A percentile compares a stretch with the other conserved stretches of the same genome.
These are phyloP conservation scores for Pachymerium ferrugineum DNA, from an alignment of 2,888 invertebrate genomes.

Conservation along the genomic window DNA sequence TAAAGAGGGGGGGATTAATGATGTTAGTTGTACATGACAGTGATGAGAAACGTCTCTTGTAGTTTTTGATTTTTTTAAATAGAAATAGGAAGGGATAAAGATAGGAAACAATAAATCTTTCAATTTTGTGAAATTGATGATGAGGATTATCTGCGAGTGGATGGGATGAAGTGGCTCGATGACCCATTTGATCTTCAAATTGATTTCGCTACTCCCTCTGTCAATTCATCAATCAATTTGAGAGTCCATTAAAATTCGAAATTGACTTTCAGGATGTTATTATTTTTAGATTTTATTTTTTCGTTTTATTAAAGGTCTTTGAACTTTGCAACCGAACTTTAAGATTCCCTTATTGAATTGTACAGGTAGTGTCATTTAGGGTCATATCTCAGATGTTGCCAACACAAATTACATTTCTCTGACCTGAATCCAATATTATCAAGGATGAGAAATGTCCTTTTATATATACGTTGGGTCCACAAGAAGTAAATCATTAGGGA, in stretches of 20 bases:
- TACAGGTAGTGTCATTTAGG: no score
- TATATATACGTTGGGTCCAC: no score
- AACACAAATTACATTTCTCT: no score
- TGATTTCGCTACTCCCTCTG: not conserved
- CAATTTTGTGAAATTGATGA: slow-evolving; percentile 1
- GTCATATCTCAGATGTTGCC: no score
- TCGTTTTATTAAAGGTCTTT: not conserved
- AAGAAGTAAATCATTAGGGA: no score
- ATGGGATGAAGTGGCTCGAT: not conserved
- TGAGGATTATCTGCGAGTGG: not conserved
- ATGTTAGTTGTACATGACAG: not conserved
- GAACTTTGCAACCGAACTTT: no score
- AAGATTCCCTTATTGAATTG: no score
- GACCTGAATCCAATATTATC: no score
- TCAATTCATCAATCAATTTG: slow-evolving; percentile 6
- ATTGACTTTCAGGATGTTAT: not conserved
- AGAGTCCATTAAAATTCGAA: not conserved
- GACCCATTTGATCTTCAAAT: slow-evolving; percentile 21
- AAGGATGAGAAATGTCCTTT: no score
- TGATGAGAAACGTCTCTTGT: not conserved
- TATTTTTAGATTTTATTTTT: not conserved
- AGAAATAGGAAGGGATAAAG: not conserved
- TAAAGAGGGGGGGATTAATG: not conserved
- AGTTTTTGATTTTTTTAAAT: not conserved
- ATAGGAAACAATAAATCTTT: not conserved